Evolutionary conservation across 2,888 invertebrate species (phyloP).

Genomic region (Conistra vaccinii): DNA sequence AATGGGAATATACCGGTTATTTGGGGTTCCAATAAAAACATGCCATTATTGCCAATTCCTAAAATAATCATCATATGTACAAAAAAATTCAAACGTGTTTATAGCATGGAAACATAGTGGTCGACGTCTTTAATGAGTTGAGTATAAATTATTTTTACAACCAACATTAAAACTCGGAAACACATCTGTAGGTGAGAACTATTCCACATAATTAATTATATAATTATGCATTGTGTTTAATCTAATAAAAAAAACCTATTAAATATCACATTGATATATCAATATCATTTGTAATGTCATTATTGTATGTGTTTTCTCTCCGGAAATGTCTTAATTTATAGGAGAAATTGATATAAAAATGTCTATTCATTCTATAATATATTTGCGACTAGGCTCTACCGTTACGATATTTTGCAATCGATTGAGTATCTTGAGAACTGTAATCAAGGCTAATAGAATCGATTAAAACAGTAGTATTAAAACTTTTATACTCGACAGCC

Average conservation of each 20-base stretch:
- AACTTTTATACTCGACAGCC: neutral
- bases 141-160: neutral
- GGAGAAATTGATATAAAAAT: constrained; percentile 41
- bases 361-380: constrained; percentile 28
- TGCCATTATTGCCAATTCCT: no score
- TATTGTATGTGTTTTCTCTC: constrained; percentile 27
- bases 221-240: constrained; percentile 20
- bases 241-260: constrained; percentile 35
- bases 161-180: neutral
- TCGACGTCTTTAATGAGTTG: neutral
- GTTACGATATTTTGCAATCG: constrained; percentile 4
- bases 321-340: constrained; percentile 44
- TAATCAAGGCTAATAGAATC: constrained; percentile 2
- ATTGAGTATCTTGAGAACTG: constrained; percentile 8
- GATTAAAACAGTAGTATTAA: neutral
- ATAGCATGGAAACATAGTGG: neutral
- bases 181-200: neutral
- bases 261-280: constrained; percentile 36
- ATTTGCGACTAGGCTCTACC: constrained; percentile 12
- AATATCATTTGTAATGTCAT: constrained; percentile 28
- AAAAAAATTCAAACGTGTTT: neutral
- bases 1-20: no score
- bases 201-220: constrained; percentile 24
- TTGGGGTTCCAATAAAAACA: no score
- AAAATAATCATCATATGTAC: neutral